Conservation (phyloP, 2,113 vertebrate species). For the Hippocampus barbouri region DNA sequence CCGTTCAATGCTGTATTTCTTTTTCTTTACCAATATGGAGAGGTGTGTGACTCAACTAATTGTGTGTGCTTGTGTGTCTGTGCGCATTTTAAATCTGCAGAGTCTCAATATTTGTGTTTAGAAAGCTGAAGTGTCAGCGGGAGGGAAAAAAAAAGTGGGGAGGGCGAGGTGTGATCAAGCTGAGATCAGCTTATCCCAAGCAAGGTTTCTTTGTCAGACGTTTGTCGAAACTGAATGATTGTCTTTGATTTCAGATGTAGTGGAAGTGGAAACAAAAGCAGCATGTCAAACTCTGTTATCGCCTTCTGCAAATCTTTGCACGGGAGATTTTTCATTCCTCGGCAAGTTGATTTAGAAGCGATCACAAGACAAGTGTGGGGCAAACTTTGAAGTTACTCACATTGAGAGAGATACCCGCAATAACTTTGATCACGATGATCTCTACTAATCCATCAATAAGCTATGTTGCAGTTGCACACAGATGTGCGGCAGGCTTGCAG, state of each 20-base stretch:
- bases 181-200: background rate
- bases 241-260: conserved; percentile 5
- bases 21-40: background rate
- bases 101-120: background rate
- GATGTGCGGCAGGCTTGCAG: background rate
- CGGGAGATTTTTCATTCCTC: conserved; percentile 23
- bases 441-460: background rate
- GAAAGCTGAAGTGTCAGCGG: background rate
- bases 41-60: background rate
- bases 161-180: too few species aligned
- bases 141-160: background rate
- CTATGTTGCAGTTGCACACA: background rate
- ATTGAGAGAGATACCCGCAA: too few species aligned
- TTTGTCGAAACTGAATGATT: conserved; percentile 6
- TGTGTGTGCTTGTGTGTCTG: background rate
- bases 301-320: conserved; percentile 21
- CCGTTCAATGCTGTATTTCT: background rate
- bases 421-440: too few species aligned
- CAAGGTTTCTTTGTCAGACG: background rate
- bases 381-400: background rate
- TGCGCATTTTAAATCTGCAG: background rate
- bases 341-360: conserved; percentile 43
- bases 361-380: conserved; percentile 20
- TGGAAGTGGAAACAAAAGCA: conserved; percentile 1
- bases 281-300: conserved; percentile 29